Conservation (phyloP, 2,113 vertebrate genomes). For the Canis aureus region DNA sequence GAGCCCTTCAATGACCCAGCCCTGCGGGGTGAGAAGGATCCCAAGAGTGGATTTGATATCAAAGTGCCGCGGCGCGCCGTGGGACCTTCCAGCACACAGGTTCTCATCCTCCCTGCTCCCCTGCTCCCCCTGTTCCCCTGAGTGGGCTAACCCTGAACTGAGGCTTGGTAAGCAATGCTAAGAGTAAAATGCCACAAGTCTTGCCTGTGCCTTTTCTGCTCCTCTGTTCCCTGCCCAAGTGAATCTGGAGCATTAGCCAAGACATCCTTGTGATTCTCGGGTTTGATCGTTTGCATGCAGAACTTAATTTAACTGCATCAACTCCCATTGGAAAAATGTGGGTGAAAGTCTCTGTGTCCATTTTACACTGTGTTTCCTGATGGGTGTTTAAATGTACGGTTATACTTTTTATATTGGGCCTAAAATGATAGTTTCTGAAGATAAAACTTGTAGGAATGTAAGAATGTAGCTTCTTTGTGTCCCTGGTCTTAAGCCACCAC, state of each 20-base stretch:
- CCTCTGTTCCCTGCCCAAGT: background rate
- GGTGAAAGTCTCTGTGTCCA: rapidly evolving
- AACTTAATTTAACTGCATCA: background rate
- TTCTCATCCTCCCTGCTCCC: conserved; percentile 71
- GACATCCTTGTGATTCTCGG: background rate
- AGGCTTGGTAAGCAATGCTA: background rate
- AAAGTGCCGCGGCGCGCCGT: conserved; percentile 94
- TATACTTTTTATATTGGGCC: background rate
- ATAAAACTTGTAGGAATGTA: background rate
- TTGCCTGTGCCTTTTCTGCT: background rate
- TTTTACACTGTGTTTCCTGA: background rate
- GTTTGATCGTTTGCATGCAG: background rate
- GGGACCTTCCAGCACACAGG: conserved; percentile 95
- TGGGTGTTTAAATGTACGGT: background rate
- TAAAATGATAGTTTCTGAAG: background rate
- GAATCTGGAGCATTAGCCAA: background rate
- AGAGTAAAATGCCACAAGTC: background rate
- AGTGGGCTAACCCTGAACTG: background rate
- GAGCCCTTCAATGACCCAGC: conserved; percentile 94
- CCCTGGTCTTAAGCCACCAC: background rate
- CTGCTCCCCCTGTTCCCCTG: background rate
- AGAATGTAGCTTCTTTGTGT: background rate
- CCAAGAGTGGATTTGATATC: conserved; percentile 95
- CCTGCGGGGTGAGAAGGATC: conserved; percentile 93
- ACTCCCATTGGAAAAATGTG: background rate